Conservation (phyloP, 1,140 invertebrate genomes). For the Zaprionus davidi region DNA sequence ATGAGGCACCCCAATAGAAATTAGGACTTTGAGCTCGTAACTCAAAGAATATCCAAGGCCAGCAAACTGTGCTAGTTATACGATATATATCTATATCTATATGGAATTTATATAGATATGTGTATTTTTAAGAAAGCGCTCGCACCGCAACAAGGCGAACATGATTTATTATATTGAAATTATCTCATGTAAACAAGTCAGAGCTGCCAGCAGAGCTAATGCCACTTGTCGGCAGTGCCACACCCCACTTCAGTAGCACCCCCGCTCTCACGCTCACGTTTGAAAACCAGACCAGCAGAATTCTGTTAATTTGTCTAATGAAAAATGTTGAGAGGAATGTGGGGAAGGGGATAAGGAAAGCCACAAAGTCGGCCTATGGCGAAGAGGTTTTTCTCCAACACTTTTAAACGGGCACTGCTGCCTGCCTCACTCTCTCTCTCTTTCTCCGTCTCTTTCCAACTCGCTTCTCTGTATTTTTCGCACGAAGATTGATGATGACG, state of each 20-base stretch:
- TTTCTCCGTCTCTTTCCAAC: neutral
- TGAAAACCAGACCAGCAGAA: slow-evolving; percentile 31
- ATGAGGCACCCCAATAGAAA: neutral
- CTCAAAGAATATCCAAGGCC: slow-evolving; percentile 61
- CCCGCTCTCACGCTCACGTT: neutral
- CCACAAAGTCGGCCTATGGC: slow-evolving; percentile 60
- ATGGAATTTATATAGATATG: slow-evolving; percentile 28
- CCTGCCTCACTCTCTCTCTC: neutral
- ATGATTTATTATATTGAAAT: slow-evolving; percentile 83
- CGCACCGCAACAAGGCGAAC: slow-evolving; percentile 38
- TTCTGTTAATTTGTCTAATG: slow-evolving; percentile 83
- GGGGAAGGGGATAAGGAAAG: slow-evolving; percentile 7
- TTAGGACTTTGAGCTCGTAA: slow-evolving; percentile 47
- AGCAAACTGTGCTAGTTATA: slow-evolving; percentile 31
- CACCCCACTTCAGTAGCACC: slow-evolving; percentile 4
- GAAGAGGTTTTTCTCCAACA: slow-evolving; percentile 41
- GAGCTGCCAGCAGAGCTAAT: slow-evolving; percentile 75
- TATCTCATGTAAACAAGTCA: slow-evolving; percentile 84
- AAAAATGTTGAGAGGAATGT: slow-evolving; percentile 48
- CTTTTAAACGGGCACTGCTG: slow-evolving; percentile 28
- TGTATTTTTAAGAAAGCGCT: slow-evolving; percentile 50
- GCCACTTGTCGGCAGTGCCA: slow-evolving; percentile 66
- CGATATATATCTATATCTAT: slow-evolving; percentile 23
- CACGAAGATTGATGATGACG: slow-evolving; percentile 84
- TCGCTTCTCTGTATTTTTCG: slow-evolving; percentile 39